Evolutionary conservation across 2,113 vertebrate genomes (phyloP).

Genomic region (Microtus ochrogaster): DNA sequence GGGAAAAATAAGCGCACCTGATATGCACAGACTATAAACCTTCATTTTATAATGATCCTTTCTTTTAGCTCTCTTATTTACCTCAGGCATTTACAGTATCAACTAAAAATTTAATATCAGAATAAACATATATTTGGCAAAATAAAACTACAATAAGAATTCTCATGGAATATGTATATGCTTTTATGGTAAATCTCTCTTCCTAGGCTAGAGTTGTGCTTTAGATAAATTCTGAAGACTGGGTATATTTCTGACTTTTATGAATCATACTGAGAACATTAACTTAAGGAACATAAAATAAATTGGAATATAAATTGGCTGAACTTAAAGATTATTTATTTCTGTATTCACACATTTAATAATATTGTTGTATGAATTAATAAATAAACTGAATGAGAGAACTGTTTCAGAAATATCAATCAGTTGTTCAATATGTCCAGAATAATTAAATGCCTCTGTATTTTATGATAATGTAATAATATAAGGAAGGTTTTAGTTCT

Average conservation of each 20-base stretch:
- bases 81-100: background rate
- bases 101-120: background rate
- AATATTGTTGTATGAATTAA: background rate
- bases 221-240: background rate
- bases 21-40: background rate
- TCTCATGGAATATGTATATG: background rate
- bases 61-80: background rate
- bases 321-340: background rate
- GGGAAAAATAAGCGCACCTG: background rate
- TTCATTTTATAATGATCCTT: background rate
- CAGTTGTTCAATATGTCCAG: background rate
- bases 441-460: background rate
- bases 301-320: background rate
- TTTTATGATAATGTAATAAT: background rate
- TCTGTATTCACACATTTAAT: background rate
- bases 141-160: background rate
- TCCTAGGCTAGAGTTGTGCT: background rate
- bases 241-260: background rate
- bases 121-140: background rate
- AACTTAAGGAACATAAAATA: background rate
- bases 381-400: background rate
- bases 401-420: slow-evolving; percentile 16
- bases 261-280: background rate
- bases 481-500: background rate
- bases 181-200: background rate